A percentile compares a stretch with the other conserved stretches of the same genome.
phyloP scores from a whole-genome alignment of 2,113 vertebrate genomes.

The Sorex araneus region DNA sequence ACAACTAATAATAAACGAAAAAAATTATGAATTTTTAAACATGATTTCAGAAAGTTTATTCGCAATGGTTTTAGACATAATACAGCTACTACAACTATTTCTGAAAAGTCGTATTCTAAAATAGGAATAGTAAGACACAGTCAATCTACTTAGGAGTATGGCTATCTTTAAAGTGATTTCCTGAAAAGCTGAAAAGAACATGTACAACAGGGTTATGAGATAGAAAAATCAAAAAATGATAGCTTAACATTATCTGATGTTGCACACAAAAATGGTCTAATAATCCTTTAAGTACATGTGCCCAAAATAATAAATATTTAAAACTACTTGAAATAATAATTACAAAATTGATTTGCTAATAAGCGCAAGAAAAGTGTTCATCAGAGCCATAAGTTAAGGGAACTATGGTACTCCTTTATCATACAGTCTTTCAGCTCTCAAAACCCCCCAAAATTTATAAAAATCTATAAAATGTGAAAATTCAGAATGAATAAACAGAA shows the following conservation, averaged over 20 bases:
- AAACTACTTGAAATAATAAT: constrained; percentile 14
- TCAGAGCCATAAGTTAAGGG: too few relatives aligned
- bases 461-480: not conserved
- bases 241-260: constrained; percentile 1
- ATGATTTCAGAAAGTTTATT: not conserved
- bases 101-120: constrained; percentile 53
- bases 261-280: not conserved
- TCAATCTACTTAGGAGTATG: constrained; percentile 20
- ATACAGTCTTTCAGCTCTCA: too few relatives aligned
- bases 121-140: not conserved
- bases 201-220: not conserved
- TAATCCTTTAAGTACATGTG: not conserved
- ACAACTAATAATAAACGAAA: constrained; percentile 31
- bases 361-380: too few relatives aligned
- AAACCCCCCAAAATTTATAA: too few relatives aligned
- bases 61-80: not conserved
- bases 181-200: constrained; percentile 32
- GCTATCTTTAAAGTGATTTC: constrained; percentile 4
- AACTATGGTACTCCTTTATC: too few relatives aligned
- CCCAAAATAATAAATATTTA: not conserved
- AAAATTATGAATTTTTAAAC: constrained; percentile 6
- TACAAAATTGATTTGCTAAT: constrained; percentile 11
- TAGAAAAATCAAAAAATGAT: not conserved
- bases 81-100: constrained; percentile 33
- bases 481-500: constrained; percentile 15